A percentile compares a stretch with the other conserved stretches of the same genome.
These are phyloP conservation scores for Drosophila percnosoma DNA, from an alignment of 2,888 invertebrate species.

Conservation along the genomic window DNA sequence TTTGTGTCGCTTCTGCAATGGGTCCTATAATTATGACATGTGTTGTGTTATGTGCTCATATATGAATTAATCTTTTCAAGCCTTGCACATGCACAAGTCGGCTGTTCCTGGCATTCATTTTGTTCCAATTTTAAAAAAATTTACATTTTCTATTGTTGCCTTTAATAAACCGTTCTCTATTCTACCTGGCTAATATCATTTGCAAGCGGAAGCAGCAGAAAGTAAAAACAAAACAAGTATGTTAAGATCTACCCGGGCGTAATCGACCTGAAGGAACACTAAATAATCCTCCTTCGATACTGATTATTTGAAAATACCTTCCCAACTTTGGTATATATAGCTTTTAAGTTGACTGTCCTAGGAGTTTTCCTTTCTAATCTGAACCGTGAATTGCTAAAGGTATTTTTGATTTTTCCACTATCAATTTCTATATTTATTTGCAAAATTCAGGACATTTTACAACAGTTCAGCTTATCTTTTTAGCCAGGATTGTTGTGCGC, in stretches of 20 bases:
- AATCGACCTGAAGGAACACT: neutral
- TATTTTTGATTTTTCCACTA: neutral
- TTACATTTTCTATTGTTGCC: too few relatives aligned
- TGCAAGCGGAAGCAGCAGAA: neutral
- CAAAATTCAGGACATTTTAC: neutral
- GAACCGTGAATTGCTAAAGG: neutral
- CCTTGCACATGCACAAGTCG: neutral
- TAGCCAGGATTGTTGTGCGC: neutral
- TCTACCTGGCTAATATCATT: too few relatives aligned
- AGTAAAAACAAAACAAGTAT: neutral
- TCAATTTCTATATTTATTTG: neutral
- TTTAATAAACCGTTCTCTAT: too few relatives aligned
- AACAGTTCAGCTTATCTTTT: neutral
- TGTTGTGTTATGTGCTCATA: neutral
- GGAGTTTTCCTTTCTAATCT: too few relatives aligned
- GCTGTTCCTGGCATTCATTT: neutral
- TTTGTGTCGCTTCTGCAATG: slow-evolving; percentile 19
- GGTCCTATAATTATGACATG: neutral
- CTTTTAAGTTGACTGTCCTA: neutral
- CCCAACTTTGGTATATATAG: neutral
- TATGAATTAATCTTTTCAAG: neutral
- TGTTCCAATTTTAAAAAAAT: neutral
- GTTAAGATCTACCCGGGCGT: too few relatives aligned
- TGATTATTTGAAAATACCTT: neutral
- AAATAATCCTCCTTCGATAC: neutral